Evolutionary conservation across 1,140 invertebrate species (phyloP), one percentile per base, ranked within the genome.

Genomic region (Acromyrmex heyeri): DNA sequence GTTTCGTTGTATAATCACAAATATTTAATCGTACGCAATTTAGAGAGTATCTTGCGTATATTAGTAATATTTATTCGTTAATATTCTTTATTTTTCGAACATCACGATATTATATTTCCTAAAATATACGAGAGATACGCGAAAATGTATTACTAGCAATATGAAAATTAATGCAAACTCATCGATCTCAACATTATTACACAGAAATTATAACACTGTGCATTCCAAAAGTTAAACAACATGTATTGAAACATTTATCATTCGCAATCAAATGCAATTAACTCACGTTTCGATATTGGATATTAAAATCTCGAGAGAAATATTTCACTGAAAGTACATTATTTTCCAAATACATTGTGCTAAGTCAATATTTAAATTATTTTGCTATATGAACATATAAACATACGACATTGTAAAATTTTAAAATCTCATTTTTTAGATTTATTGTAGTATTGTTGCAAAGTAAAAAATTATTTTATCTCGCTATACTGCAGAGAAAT

Each of bases 11-110:
- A 53, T 16, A 53, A 79, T 50, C 27, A 53, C n/a, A 79, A 79
- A 79, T 79, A 79, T 79, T 77, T 77, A 77, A 77, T 77, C 34
- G 38, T 16, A 4, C 5, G 21, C 34, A 44, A 76, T 77, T 77
- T 62, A 77, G 57, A 59, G 18, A 24, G 34, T 44, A 76, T 34
- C 2, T 16, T 4, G 16, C 16, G 55, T 76, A 44, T 38, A 77
- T 77, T 77, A 62, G 21, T 77, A 48, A 38, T 77, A 48, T 61
- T 77, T 77, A 77, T 77, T 44, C 21, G 14, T 38, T 61, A 61
- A 76, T 69, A 61, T 76, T 76, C 21, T 61, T 76, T 61, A 76
- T 38, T 76, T 61, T 55, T 27, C 53, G 8, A 4, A 59, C 14
- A 8, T 16, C 21, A 21, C 21, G 34, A 18, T 61, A 76, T 76